Evolutionary conservation across 1,140 invertebrate genomes (phyloP).

Genomic region (Thaumetopoea pityocampa): DNA sequence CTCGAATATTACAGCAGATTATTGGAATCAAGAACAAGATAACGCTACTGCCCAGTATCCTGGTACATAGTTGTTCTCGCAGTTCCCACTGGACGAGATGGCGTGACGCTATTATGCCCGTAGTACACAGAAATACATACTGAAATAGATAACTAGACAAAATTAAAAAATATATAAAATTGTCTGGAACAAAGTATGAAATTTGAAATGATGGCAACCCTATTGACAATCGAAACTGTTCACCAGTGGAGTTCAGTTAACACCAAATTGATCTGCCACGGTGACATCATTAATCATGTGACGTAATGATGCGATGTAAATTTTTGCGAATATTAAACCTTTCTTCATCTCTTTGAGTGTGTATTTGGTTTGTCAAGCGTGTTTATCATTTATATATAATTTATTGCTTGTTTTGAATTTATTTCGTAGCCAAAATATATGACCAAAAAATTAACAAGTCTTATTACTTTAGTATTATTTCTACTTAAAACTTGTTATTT

Average conservation of each 20-base stretch:
- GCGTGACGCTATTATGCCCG: too few species aligned
- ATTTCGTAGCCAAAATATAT: not conserved
- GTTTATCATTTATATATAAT: constrained; percentile 11
- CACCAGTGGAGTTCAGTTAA: constrained; percentile 34
- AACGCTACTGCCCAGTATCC: too few species aligned
- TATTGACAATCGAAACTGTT: constrained; percentile 26
- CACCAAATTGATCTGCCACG: constrained; percentile 49
- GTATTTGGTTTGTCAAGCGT: constrained; percentile 10
- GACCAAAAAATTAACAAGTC: too few species aligned
- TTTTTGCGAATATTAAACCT: constrained; percentile 34
- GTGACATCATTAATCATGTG: constrained; percentile 43
- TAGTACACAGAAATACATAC: too few species aligned
- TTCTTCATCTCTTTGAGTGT: constrained; percentile 44
- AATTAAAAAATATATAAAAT: too few species aligned
- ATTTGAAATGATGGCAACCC: constrained; percentile 20
- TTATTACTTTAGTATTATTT: too few species aligned
- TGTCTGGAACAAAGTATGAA: not conserved
- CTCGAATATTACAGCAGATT: too few species aligned
- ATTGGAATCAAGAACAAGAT: too few species aligned
- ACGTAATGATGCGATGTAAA: constrained; percentile 60
- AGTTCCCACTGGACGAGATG: too few species aligned
- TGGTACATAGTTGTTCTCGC: too few species aligned
- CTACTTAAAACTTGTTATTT: too few species aligned
- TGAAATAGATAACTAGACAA: too few species aligned
- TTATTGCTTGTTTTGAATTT: not conserved